These are phyloP conservation scores for Zaprionus bogoriensis DNA, from an alignment of 2,888 invertebrate species.

Conservation along the genomic window DNA sequence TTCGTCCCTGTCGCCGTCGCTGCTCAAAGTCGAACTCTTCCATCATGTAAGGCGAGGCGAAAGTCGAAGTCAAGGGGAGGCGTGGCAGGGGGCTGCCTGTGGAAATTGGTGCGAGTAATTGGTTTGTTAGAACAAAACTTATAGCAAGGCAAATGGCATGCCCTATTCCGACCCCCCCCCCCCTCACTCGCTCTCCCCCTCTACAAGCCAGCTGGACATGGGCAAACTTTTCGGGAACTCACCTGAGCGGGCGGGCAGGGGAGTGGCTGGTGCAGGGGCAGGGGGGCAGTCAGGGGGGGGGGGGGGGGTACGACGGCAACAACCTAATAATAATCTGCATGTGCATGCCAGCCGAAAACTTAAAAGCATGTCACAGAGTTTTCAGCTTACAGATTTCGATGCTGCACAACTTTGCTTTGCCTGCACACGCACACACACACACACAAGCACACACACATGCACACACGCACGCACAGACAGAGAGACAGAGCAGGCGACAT, in stretches of 20 bases:
- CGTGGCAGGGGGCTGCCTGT: no score
- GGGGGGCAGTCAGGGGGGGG: neutral
- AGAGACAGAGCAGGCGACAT: neutral
- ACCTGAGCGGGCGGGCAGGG: constrained; percentile 31
- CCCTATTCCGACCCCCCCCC: neutral
- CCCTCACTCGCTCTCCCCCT: neutral
- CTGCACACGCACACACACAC: constrained; percentile 8
- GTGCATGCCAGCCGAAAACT: constrained; percentile 73
- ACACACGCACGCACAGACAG: neutral
- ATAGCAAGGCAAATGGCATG: constrained; percentile 60
- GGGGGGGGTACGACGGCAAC: constrained; percentile 28
- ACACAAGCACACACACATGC: neutral
- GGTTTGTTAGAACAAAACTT: constrained; percentile 77
- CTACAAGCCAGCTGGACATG: constrained; percentile 55
- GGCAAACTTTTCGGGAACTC: constrained; percentile 58
- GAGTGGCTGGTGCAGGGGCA: neutral
- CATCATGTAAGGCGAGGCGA: constrained; percentile 58
- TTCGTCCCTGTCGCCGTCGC: neutral
- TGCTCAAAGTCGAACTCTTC: constrained; percentile 75
- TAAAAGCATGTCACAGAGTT: constrained; percentile 78
- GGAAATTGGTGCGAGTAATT: constrained; percentile 78
- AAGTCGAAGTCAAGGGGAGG: constrained; percentile 49
- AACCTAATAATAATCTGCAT: constrained; percentile 76
- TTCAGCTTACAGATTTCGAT: constrained; percentile 74
- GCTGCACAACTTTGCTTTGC: constrained; percentile 68